Conservation (phyloP, 2,888 invertebrate species). For the Hartigia nigra region DNA sequence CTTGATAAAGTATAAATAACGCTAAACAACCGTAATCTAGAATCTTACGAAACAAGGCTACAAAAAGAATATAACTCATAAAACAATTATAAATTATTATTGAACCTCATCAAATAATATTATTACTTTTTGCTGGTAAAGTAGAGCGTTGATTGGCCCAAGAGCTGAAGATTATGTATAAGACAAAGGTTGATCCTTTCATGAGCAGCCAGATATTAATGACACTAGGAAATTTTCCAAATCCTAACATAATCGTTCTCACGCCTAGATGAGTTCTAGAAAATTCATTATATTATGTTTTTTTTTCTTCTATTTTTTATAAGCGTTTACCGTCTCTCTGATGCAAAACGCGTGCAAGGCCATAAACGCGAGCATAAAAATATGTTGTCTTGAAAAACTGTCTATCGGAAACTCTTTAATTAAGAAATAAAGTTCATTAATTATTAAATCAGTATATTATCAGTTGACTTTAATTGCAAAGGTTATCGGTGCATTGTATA, state of each 20-base stretch:
- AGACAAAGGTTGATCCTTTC: constrained; percentile 63
- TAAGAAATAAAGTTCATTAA: neutral
- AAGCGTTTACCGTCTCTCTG: neutral
- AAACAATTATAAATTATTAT: neutral
- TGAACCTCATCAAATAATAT: neutral
- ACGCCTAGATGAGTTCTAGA: constrained; percentile 71
- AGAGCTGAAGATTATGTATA: constrained; percentile 65
- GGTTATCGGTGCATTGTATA: neutral
- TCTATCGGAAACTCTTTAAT: neutral
- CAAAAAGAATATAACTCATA: constrained; percentile 32
- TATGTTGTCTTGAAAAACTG: neutral
- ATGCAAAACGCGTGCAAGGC: neutral
- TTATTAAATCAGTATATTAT: neutral
- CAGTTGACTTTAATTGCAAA: neutral
- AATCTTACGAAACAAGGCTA: constrained; percentile 55
- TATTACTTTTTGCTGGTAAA: constrained; percentile 60
- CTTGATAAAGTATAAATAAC: constrained; percentile 59
- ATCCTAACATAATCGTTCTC: constrained; percentile 70
- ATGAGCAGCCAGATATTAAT: constrained; percentile 70
- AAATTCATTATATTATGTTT: constrained; percentile 33
- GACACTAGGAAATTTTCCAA: constrained; percentile 72
- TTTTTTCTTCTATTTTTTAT: neutral
- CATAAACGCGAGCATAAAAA: neutral
- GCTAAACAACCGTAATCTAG: constrained; percentile 65
- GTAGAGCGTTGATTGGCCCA: constrained; percentile 66